A percentile compares a stretch with the other conserved stretches of the same genome.
Evolutionary conservation across 2,113 vertebrate species (phyloP).

Genomic region (Anoura caudifer): DNA sequence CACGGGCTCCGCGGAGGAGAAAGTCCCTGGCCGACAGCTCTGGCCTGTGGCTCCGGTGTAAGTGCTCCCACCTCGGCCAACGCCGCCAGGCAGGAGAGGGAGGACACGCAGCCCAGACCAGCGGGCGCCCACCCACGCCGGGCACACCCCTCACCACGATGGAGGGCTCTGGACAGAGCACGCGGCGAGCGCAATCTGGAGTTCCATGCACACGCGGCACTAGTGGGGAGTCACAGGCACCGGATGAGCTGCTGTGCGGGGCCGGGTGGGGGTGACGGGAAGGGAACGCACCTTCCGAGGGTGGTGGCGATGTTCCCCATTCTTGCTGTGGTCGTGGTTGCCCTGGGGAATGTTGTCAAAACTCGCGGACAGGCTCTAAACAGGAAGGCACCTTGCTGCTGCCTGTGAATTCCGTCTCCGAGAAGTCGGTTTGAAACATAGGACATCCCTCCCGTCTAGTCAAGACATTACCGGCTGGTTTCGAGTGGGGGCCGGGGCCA

Average conservation of each 20-base stretch:
- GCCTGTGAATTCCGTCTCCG: not conserved
- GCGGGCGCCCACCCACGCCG: no score
- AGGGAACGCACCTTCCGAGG: rapidly evolving
- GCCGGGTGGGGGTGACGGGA: rapidly evolving
- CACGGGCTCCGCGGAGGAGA: not conserved
- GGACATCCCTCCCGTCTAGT: not conserved
- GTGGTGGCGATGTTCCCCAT: rapidly evolving
- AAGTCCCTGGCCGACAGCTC: rapidly evolving
- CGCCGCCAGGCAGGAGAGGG: no score
- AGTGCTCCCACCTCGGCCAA: rapidly evolving
- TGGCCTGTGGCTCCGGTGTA: rapidly evolving
- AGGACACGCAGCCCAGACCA: no score
- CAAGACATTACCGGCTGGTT: rapidly evolving
- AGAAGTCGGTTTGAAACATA: not conserved
- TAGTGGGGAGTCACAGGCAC: no score
- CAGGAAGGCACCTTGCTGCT: not conserved
- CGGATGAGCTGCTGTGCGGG: no score
- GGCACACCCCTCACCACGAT: no score
- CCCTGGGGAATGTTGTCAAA: not conserved
- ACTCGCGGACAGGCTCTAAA: not conserved
- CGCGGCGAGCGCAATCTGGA: no score
- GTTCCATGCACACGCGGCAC: no score
- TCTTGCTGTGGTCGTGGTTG: rapidly evolving
- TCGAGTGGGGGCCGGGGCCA: not conserved
- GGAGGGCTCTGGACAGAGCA: no score